phyloP scores from a whole-genome alignment of 1,140 invertebrate genomes.

The Drosophila lacteicornis region DNA sequence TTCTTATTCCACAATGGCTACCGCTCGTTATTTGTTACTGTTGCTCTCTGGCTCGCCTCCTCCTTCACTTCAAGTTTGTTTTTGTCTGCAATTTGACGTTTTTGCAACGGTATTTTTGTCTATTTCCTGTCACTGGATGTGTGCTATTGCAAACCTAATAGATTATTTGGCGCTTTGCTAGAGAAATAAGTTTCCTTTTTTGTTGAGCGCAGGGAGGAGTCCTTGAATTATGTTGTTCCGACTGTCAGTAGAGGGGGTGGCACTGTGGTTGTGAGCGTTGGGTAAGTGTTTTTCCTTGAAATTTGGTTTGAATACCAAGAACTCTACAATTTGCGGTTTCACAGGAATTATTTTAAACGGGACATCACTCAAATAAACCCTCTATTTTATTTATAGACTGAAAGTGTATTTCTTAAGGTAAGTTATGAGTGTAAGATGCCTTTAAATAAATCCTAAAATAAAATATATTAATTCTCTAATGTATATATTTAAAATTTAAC shows the following conservation, averaged over 20 bases:
- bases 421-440: neutral
- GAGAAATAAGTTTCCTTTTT: slow-evolving; percentile 46
- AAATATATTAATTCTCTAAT: neutral
- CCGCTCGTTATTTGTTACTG: slow-evolving; percentile 15
- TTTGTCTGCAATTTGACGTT: slow-evolving; percentile 38
- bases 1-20: slow-evolving; percentile 1
- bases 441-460: neutral
- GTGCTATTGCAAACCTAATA: slow-evolving; percentile 65
- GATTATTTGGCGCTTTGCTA: slow-evolving; percentile 66
- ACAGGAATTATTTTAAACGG: too few species aligned
- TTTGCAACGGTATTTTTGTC: slow-evolving; percentile 45
- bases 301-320: neutral
- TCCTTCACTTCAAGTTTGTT: slow-evolving; percentile 15
- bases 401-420: neutral
- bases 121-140: slow-evolving; percentile 47
- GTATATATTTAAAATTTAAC: too few species aligned
- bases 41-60: neutral
- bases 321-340: neutral
- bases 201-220: neutral
- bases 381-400: neutral
- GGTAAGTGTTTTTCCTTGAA: neutral
- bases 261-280: slow-evolving; percentile 19
- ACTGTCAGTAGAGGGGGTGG: slow-evolving; percentile 8
- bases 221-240: slow-evolving; percentile 50
- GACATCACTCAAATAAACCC: too few species aligned